Evolutionary conservation across 2,888 invertebrate species (phyloP).

Genomic region (Drosophila tripunctata): DNA sequence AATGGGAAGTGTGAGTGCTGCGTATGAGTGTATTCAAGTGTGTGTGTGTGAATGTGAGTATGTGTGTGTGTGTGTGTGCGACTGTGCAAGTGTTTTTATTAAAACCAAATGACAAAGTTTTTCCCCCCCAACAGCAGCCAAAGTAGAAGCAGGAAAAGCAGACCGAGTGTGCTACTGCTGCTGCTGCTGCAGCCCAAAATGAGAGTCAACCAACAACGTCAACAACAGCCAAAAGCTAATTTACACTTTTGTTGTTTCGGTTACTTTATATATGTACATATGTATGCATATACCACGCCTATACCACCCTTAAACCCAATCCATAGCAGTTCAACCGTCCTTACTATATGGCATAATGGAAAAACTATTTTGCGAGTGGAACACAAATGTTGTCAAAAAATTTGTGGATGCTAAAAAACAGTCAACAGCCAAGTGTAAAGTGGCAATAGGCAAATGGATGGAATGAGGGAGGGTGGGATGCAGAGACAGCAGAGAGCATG

Average conservation of each 20-base stretch:
- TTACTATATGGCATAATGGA: slow-evolving; percentile 68
- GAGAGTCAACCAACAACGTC: slow-evolving; percentile 68
- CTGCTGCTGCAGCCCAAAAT: slow-evolving; percentile 4
- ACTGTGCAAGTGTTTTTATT: slow-evolving; percentile 74
- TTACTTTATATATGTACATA: slow-evolving; percentile 78
- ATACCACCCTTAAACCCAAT: neutral
- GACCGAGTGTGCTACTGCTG: slow-evolving; percentile 1
- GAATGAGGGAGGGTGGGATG: neutral
- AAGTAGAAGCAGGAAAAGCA: slow-evolving; percentile 11
- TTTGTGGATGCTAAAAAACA: slow-evolving; percentile 75
- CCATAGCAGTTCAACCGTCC: neutral
- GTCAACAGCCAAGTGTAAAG: slow-evolving; percentile 50
- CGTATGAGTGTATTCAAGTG: slow-evolving; percentile 28
- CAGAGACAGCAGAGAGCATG: slow-evolving; percentile 1
- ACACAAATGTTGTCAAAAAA: slow-evolving; percentile 78
- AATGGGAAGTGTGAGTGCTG: slow-evolving; percentile 45
- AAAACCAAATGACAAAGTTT: slow-evolving; percentile 79
- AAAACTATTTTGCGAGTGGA: slow-evolving; percentile 70
- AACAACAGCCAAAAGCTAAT: slow-evolving; percentile 80
- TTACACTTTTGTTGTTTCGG: slow-evolving; percentile 79
- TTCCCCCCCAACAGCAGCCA: slow-evolving; percentile 40
- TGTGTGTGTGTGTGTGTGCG: slow-evolving; percentile 29
- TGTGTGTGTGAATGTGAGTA: slow-evolving; percentile 23
- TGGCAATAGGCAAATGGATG: slow-evolving; percentile 1
- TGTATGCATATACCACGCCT: slow-evolving; percentile 25